Evolutionary conservation across 2,113 vertebrate species (phyloP).

Genomic region (Cranoglanis bouderius): DNA sequence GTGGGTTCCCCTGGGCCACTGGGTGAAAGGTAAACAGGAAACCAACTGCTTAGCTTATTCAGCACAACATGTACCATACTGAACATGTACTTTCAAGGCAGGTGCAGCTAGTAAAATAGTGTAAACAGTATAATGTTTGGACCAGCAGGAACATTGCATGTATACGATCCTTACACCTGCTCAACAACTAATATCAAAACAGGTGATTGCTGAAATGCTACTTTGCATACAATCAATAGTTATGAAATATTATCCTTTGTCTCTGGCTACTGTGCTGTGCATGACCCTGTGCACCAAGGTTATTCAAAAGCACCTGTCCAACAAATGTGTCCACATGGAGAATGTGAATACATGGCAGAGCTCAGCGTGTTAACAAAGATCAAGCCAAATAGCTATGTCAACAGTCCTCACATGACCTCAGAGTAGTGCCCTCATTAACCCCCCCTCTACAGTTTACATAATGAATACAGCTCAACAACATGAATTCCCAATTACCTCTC

Average conservation of each 20-base stretch:
- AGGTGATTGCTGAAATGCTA: not conserved
- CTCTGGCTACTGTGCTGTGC: not conserved
- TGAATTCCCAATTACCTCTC: not conserved
- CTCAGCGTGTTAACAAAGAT: constrained; percentile 55
- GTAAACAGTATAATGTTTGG: constrained; percentile 1
- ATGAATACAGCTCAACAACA: constrained; percentile 48
- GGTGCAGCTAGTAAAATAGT: not conserved
- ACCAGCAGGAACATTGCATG: not conserved
- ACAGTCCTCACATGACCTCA: constrained; percentile 60
- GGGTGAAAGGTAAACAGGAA: constrained; percentile 22
- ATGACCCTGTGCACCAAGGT: not conserved
- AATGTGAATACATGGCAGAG: constrained; percentile 36
- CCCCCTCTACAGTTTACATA: constrained; percentile 35
- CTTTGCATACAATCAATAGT: not conserved
- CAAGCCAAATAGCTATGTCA: constrained; percentile 48
- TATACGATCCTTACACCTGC: not conserved
- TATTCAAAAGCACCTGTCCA: constrained; percentile 27
- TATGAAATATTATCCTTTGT: not conserved
- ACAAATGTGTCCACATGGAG: constrained; percentile 20
- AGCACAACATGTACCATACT: constrained; percentile 6
- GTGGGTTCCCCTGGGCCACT: not conserved
- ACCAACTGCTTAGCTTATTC: not conserved
- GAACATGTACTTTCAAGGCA: not conserved
- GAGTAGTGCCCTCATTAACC: constrained; percentile 62
- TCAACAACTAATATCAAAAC: not conserved